Conservation (phyloP, 2,113 vertebrate species). For the Cricetomys ansorgei region DNA sequence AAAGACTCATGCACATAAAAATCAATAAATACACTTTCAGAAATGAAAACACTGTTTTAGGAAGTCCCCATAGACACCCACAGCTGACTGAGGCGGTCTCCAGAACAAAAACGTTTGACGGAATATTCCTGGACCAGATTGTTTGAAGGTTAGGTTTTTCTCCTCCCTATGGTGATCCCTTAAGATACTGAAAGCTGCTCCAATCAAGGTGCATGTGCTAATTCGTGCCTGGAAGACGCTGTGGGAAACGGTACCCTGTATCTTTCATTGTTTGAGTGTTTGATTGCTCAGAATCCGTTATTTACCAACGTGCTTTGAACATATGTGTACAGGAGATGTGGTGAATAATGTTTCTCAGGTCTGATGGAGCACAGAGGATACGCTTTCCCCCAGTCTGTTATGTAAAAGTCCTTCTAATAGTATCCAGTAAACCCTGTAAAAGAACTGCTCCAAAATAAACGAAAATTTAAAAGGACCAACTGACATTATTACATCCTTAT, state of each 20-base stretch:
- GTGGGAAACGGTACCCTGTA: not conserved
- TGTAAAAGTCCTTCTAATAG: not conserved
- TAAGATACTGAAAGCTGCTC: not conserved
- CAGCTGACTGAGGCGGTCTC: not conserved
- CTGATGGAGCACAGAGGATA: not conserved
- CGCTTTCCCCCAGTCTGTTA: not conserved
- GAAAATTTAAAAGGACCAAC: not conserved
- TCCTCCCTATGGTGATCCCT: not conserved
- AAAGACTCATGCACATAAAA: not conserved
- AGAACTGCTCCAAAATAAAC: not conserved
- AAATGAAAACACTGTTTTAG: not conserved
- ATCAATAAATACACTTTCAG: not conserved
- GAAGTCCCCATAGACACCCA: not conserved
- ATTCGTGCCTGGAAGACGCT: not conserved
- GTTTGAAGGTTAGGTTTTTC: not conserved
- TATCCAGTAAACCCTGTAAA: constrained; percentile 41
- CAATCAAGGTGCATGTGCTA: not conserved
- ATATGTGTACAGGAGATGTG: not conserved
- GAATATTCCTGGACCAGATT: not conserved
- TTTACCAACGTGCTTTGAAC: not conserved
- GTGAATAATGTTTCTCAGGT: not conserved
- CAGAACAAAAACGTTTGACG: not conserved
- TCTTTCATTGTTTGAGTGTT: not conserved
- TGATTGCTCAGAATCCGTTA: constrained; percentile 4
- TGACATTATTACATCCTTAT: not conserved